Percentiles rank a stretch among this genome's conserved stretches.
phyloP scores from a whole-genome alignment of 1,140 invertebrate genomes.

The Charaxes varanes region DNA sequence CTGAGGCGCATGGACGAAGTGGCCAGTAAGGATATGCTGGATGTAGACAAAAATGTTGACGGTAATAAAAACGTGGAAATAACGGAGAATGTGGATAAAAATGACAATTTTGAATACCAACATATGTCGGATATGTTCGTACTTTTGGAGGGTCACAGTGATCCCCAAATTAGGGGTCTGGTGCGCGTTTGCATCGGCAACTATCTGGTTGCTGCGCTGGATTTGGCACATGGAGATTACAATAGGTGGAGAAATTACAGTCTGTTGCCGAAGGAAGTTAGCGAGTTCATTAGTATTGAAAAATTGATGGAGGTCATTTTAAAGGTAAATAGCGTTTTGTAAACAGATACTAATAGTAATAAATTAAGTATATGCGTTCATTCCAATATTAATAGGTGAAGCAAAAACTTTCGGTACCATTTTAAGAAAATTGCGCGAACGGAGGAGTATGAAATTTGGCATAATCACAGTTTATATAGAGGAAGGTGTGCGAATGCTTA shows the following conservation, averaged over 20 bases:
- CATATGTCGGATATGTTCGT: constrained; percentile 80
- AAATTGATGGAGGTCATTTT: constrained; percentile 73
- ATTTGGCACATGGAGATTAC: constrained; percentile 76
- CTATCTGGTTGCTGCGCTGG: constrained; percentile 79
- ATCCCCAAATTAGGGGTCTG: constrained; percentile 89
- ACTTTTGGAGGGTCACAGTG: constrained; percentile 81
- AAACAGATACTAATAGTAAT: constrained; percentile 5
- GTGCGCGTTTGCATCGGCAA: constrained; percentile 80
- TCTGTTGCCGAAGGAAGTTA: constrained; percentile 42
- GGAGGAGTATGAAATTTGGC: no score
- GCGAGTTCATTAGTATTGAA: constrained; percentile 59
- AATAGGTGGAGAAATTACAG: constrained; percentile 63
- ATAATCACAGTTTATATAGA: no score
- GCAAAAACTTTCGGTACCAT: no score
- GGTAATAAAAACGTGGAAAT: neutral
- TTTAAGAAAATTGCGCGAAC: no score
- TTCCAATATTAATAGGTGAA: no score
- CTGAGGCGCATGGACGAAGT: constrained; percentile 24
- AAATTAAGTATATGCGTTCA: no score
- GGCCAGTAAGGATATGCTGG: constrained; percentile 6
- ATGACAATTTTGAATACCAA: constrained; percentile 63
- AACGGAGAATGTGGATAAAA: constrained; percentile 6
- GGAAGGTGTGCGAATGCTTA: no score
- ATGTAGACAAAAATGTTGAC: constrained; percentile 18
- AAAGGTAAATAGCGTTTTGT: constrained; percentile 56